Percentiles rank a stretch among this genome's conserved stretches.
Evolutionary conservation across 2,888 invertebrate genomes (phyloP).

Genomic region (Hoplodrina ambigua): DNA sequence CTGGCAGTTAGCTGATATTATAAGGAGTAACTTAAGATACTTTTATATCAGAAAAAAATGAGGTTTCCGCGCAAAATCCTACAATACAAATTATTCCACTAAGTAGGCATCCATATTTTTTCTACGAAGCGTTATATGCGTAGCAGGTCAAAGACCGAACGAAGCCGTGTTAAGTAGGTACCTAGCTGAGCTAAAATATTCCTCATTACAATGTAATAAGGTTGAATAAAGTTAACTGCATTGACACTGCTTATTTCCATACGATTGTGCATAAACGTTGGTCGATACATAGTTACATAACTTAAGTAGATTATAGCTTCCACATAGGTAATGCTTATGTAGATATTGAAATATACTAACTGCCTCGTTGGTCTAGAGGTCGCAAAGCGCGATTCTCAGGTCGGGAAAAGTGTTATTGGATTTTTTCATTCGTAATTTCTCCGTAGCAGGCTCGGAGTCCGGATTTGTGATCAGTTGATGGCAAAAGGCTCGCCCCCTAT

Average conservation of each 20-base stretch:
- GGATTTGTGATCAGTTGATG: no score
- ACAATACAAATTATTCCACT: background rate
- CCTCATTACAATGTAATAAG: slow-evolving; percentile 11
- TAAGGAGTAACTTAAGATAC: no score
- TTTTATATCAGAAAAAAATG: no score
- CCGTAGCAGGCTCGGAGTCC: no score
- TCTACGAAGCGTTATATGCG: background rate
- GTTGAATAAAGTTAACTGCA: slow-evolving; percentile 31
- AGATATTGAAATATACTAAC: no score
- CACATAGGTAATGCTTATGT: no score
- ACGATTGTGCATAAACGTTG: slow-evolving; percentile 18
- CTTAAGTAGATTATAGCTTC: background rate
- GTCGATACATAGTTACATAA: background rate
- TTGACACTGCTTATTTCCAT: slow-evolving; percentile 44
- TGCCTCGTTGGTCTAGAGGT: no score
- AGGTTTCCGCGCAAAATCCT: background rate
- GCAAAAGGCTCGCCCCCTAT: no score
- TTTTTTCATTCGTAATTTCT: no score
- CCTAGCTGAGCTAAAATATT: slow-evolving; percentile 12
- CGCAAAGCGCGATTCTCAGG: no score
- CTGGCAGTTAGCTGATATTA: no score
- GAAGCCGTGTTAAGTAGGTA: slow-evolving; percentile 36
- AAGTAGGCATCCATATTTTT: background rate
- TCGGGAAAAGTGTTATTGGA: no score
- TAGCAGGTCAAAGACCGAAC: slow-evolving; percentile 44